Percentiles rank a stretch among this genome's conserved stretches.
Evolutionary conservation across 2,113 vertebrate species (phyloP).

Genomic region (Phodopus roborovskii): DNA sequence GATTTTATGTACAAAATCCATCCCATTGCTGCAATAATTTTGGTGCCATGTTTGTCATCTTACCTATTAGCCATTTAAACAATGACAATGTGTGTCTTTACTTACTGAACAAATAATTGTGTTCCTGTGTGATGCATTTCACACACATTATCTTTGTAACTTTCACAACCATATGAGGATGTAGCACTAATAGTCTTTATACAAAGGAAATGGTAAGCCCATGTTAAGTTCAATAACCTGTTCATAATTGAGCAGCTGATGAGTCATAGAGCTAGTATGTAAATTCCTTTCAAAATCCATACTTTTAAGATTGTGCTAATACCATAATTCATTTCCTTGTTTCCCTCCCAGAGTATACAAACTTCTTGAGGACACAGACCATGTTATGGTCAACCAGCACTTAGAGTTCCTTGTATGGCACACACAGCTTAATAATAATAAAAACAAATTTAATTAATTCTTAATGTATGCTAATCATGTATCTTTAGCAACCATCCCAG

Average conservation of each 20-base stretch:
- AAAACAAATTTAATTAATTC: slow-evolving; percentile 48
- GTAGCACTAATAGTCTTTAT: background rate
- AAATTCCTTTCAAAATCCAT: background rate
- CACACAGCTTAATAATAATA: background rate
- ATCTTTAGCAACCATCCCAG: background rate
- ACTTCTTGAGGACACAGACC: slow-evolving; percentile 1
- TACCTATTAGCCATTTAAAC: background rate
- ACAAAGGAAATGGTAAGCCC: background rate
- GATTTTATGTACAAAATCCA: background rate
- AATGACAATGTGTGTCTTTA: background rate
- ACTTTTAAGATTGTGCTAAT: background rate
- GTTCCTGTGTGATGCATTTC: background rate
- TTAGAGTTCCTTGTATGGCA: background rate
- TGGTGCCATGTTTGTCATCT: background rate
- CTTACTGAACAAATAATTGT: slow-evolving; percentile 38
- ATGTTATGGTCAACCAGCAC: background rate
- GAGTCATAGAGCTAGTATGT: slow-evolving; percentile 1
- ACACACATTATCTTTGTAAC: background rate
- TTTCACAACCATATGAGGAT: background rate
- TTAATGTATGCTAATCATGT: slow-evolving; percentile 1
- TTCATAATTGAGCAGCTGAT: background rate
- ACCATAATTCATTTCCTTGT: background rate
- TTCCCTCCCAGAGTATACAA: background rate
- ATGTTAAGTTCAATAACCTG: slow-evolving; percentile 10
- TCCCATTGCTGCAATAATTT: background rate